Conservation (phyloP, 1,140 invertebrate species). For the Neodiprion lecontei region DNA sequence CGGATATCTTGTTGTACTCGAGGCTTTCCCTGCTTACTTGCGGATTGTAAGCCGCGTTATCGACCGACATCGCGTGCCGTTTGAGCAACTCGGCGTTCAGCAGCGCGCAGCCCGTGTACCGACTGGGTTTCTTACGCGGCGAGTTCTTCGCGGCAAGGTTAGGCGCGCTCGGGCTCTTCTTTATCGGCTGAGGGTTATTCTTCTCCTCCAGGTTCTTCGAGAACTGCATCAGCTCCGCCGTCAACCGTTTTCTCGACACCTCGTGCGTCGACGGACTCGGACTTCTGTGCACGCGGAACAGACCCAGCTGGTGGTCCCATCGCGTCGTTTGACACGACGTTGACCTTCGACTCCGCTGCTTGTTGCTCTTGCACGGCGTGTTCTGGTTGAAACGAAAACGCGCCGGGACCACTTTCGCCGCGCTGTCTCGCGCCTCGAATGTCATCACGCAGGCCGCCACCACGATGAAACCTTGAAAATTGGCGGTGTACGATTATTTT, state of each 20-base stretch:
- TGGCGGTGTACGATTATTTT: too few relatives aligned
- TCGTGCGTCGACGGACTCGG: constrained; percentile 56
- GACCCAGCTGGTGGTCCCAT: constrained; percentile 70
- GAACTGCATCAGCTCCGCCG: constrained; percentile 74
- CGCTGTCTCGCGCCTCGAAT: constrained; percentile 87
- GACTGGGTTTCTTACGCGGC: constrained; percentile 49
- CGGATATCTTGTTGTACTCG: constrained; percentile 63
- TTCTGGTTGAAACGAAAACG: constrained; percentile 69
- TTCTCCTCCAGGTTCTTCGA: constrained; percentile 68
- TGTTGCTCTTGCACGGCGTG: constrained; percentile 53
- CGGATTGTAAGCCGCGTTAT: constrained; percentile 63
- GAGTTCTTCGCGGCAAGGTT: constrained; percentile 62
- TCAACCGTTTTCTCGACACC: constrained; percentile 64
- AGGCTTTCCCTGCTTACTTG: constrained; percentile 55
- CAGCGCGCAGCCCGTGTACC: constrained; percentile 65
- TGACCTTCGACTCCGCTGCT: constrained; percentile 60
- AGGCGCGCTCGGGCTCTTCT: constrained; percentile 66
- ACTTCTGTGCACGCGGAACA: constrained; percentile 64
- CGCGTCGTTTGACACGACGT: constrained; percentile 62
- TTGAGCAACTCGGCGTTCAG: constrained; percentile 65
- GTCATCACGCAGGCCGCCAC: constrained; percentile 95
- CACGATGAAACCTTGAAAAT: constrained; percentile 81
- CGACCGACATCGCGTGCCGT: constrained; percentile 74
- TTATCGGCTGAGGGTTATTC: constrained; percentile 53
- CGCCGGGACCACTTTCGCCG: constrained; percentile 85